Base-by-base conservation (phyloP, 2,113 vertebrate genomes). In the Salvator merianae region DNA sequence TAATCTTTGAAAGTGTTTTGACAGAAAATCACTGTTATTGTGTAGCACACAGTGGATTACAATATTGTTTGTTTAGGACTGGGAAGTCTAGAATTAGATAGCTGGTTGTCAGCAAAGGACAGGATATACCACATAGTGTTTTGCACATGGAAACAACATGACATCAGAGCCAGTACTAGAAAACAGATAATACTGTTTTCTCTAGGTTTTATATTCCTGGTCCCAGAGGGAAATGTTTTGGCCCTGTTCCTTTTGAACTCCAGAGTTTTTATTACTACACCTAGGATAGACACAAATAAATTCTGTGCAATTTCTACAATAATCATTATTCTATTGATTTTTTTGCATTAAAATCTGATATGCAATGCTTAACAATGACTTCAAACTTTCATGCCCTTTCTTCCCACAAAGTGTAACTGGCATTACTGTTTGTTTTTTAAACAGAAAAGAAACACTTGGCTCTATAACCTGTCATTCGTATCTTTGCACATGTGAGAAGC, bases 31-130 rank as follows among this genome's bases (percentile, higher is more conserved):
- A 76, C 80, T 81, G 82, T 85, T 88, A 86, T 79, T 87, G 86
- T 83, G 65, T 81, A 36, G 84, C 86, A 84, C 79, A 85, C 47
- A 78, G 81, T 76, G 78, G 68, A 82, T 89, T 90, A 83, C 69
- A n/a, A 5, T 68, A 34, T 66, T 92, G 89, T 94, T 94, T 91
- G 82, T 83, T 90, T 91, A 91, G 86, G 83, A 82, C 74, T 78
- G 75, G 76, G 87, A 75, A 89, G 40, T 81, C 77, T 40, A 0
- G 81, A 87, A 86, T 93, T 92, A 82, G 87, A 86, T 93, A 91
- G 91, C 86, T 78, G 71, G 82, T 81, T 88, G 90, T 93, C 92
- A 93, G 90, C 89, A 90, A 79, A 91, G 83, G 34, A 24, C 81
- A 90, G 83, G 85, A 79, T 88, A 69, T 84, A 30, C 85, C 82